Evolutionary conservation across 2,113 vertebrate genomes (phyloP), one percentile per base, ranked within the genome.

Genomic region (Oxyura jamaicensis): DNA sequence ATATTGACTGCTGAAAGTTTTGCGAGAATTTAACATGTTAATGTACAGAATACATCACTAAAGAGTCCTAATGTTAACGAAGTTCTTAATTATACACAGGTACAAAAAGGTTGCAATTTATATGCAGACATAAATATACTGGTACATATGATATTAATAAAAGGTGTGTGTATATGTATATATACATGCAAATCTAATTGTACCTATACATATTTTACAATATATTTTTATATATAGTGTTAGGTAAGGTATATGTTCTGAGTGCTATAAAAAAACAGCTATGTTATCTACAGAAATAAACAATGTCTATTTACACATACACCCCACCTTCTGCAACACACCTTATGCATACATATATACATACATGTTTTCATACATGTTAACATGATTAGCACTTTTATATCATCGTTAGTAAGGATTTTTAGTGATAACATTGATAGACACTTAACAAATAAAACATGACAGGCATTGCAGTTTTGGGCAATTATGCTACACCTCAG

Each of bases 401-500:
- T 88, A 56, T 88, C 72, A 13, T 20, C 36, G 29, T 42, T 86
- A 91, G 68, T 88, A 86, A 86, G 76, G 22, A 67, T 83, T 91
- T 74, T 29, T 25, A 81, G 68, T 41, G 65, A 77, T 76, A 81
- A 56, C 35, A 33, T 39, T 86, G 82, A 90, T 28, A 90, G 55
- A 75, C 3, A 18, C 21, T 90, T 86, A 96, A 88, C 82, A 94
- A 96, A 96, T 93, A 93, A 80, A 88, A 88, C 85, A 95, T 86
- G 93, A 95, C 91, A 94, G 60, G 76, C 60, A 14, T 10, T 31
- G 56, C 68, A 71, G 68, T 81, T 93, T 94, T 91, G 88, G 73
- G 68, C 65, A 93, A 96, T 93, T 90, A 86, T 8, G 10, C 15
- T 19, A 31, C 76, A 95, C 79, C 93, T 93, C 82, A 91, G 91